A percentile compares a stretch with the other conserved stretches of the same genome.
Evolutionary conservation across 1,140 invertebrate genomes (phyloP).

Genomic region (Aradophagus sp.): DNA sequence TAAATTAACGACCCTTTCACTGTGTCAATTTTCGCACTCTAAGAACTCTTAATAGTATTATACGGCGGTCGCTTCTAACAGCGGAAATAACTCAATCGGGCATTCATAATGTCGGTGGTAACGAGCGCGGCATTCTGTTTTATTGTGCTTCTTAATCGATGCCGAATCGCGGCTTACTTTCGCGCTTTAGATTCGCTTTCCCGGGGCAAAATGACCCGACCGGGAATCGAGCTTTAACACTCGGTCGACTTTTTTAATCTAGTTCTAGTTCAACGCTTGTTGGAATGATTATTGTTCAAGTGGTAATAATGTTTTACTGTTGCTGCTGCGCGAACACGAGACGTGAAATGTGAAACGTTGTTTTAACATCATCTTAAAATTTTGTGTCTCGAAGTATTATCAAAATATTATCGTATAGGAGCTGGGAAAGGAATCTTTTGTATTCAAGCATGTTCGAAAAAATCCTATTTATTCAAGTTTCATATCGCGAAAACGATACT

Average conservation of each 20-base stretch:
- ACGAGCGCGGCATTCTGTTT: constrained; percentile 47
- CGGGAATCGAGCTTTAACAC: constrained; percentile 26
- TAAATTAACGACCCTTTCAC: constrained; percentile 52
- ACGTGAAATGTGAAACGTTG: no score
- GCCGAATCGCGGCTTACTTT: constrained; percentile 40
- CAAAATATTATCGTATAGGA: no score
- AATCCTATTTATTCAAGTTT: no score
- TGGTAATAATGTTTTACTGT: no score
- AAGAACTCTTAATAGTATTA: constrained; percentile 48
- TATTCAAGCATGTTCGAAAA: no score
- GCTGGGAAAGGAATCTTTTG: no score
- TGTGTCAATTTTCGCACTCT: constrained; percentile 52
- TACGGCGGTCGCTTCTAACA: constrained; percentile 27
- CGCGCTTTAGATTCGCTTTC: constrained; percentile 21
- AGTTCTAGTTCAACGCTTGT: constrained; percentile 28
- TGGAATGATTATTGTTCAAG: constrained; percentile 11
- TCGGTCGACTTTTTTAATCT: constrained; percentile 15
- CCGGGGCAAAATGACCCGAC: constrained; percentile 36
- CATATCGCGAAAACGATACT: no score
- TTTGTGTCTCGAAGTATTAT: no score
- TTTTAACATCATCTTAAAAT: no score
- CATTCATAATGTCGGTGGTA: constrained; percentile 49
- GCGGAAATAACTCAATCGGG: constrained; percentile 54
- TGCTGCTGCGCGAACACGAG: no score
- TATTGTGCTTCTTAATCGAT: constrained; percentile 54